A percentile compares a stretch with the other conserved stretches of the same genome.
Evolutionary conservation across 2,113 vertebrate species (phyloP).

Genomic region (Pyrgilauda ruficollis): DNA sequence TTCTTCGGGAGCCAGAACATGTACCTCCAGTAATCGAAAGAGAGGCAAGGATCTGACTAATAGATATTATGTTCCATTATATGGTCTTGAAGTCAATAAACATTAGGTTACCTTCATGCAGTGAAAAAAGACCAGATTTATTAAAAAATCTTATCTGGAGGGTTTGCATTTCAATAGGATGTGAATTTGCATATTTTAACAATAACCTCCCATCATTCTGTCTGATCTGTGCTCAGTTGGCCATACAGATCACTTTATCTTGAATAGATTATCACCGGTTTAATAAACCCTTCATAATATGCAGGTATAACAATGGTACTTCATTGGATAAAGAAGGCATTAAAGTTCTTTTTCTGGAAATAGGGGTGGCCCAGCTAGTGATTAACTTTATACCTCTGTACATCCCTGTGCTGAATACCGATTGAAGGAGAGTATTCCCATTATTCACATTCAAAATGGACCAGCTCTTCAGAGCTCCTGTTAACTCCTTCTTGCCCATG

Average conservation of each 20-base stretch:
- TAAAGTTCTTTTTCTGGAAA: slow-evolving; percentile 75
- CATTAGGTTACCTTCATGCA: slow-evolving; percentile 76
- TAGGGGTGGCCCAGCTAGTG: slow-evolving; percentile 65
- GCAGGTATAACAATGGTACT: slow-evolving; percentile 77
- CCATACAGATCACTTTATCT: slow-evolving; percentile 79
- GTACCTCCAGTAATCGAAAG: slow-evolving; percentile 65
- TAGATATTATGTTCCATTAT: slow-evolving; percentile 64
- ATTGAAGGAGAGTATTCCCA: slow-evolving; percentile 71
- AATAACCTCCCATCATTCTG: slow-evolving; percentile 79
- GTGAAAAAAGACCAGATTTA: slow-evolving; percentile 76
- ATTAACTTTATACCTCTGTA: slow-evolving; percentile 73
- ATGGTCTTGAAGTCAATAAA: slow-evolving; percentile 74
- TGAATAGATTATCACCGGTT: slow-evolving; percentile 76
- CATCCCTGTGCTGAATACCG: slow-evolving; percentile 69
- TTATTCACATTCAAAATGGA: slow-evolving; percentile 52
- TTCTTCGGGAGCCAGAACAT: slow-evolving; percentile 48
- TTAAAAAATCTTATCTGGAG: slow-evolving; percentile 85
- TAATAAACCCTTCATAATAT: slow-evolving; percentile 81
- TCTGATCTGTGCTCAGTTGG: slow-evolving; percentile 73
- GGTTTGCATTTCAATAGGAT: slow-evolving; percentile 83
- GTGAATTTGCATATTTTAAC: slow-evolving; percentile 86
- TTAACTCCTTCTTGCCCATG: slow-evolving; percentile 44
- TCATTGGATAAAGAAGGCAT: slow-evolving; percentile 74
- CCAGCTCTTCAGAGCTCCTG: neutral
- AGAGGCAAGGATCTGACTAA: slow-evolving; percentile 69